A percentile compares a stretch with the other conserved stretches of the same genome.
phyloP scores from a whole-genome alignment of 2,888 invertebrate genomes.

The Papilio protenor region DNA sequence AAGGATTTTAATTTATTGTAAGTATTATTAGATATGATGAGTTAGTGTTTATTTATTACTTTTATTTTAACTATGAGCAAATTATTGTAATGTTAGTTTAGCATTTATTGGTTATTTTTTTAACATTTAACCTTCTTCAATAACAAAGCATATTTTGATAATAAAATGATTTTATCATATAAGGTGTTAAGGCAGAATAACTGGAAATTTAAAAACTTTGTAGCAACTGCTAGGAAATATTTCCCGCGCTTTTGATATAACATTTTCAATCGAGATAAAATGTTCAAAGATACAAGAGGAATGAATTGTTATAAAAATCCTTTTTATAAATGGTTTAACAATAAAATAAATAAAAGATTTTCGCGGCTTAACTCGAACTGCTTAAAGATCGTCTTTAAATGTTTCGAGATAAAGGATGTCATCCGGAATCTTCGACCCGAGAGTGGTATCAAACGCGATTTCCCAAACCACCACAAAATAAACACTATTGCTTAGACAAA shows the following conservation, averaged over 20 bases:
- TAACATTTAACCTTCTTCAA: background rate
- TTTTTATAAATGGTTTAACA: background rate
- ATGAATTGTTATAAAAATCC: slow-evolving; percentile 21
- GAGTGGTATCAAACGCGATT: slow-evolving; percentile 64
- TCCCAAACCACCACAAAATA: slow-evolving; percentile 52
- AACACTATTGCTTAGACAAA: slow-evolving; percentile 54
- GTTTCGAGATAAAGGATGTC: slow-evolving; percentile 83
- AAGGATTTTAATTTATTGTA: slow-evolving; percentile 71
- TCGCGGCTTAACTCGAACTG: slow-evolving; percentile 65
- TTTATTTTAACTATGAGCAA: slow-evolving; percentile 15
- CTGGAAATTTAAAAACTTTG: background rate
- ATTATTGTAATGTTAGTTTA: background rate
- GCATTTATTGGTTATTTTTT: background rate
- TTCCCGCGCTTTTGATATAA: slow-evolving; percentile 36
- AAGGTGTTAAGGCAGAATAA: background rate
- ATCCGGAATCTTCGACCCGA: slow-evolving; percentile 77
- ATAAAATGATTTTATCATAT: background rate
- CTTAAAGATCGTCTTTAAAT: slow-evolving; percentile 74
- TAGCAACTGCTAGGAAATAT: background rate
- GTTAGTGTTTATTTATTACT: background rate
- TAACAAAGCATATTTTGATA: background rate
- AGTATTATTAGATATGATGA: slow-evolving; percentile 58
- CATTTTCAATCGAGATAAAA: background rate
- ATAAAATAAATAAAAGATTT: slow-evolving; percentile 35
- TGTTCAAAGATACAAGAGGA: background rate